These are phyloP conservation scores for Bothrops jararaca DNA, from an alignment of 2,113 vertebrate genomes.

Conservation along the genomic window DNA sequence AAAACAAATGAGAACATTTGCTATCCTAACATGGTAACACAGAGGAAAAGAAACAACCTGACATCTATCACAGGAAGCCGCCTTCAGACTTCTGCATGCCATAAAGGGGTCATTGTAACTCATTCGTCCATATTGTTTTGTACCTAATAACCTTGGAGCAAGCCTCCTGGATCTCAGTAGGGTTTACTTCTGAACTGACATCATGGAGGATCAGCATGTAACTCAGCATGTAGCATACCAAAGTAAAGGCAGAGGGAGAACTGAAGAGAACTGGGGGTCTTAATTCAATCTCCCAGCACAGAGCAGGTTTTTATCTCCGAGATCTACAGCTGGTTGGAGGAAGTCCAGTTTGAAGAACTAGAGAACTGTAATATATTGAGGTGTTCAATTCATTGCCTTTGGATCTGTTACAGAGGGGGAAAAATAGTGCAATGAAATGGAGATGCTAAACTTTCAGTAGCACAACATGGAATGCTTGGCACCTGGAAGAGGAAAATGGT, in stretches of 20 bases:
- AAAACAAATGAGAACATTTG: not conserved
- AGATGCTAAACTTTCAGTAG: not conserved
- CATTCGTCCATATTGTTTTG: not conserved
- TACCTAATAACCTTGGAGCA: not conserved
- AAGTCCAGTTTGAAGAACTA: not conserved
- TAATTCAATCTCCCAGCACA: not conserved
- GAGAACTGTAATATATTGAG: not conserved
- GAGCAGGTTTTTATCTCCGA: not conserved
- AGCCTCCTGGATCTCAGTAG: not conserved
- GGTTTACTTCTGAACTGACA: not conserved
- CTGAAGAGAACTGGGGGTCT: not conserved
- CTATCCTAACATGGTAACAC: not conserved
- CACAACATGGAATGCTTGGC: not conserved
- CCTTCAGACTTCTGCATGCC: not conserved
- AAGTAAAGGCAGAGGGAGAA: not conserved
- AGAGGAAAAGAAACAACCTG: not conserved
- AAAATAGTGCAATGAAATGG: not conserved
- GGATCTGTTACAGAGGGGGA: not conserved
- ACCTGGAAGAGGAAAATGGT: not conserved
- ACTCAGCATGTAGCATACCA: not conserved
- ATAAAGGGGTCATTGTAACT: not conserved
- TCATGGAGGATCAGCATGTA: not conserved
- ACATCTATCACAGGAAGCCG: not conserved
- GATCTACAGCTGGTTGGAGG: not conserved
- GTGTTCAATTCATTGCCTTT: not conserved